phyloP scores from a whole-genome alignment of 2,113 vertebrate genomes.

The Mormyrus iriodes region DNA sequence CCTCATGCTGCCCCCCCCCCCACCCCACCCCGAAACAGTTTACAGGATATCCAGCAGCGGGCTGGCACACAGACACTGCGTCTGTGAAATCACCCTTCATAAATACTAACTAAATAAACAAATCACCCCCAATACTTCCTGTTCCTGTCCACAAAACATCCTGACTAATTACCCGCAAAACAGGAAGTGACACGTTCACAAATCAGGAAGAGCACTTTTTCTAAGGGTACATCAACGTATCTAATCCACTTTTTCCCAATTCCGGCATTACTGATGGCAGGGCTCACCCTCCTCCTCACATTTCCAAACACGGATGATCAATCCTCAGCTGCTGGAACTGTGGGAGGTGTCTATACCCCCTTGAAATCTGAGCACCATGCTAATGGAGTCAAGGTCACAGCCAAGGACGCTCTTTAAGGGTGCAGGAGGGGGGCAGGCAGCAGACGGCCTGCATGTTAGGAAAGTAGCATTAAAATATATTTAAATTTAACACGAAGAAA shows the following conservation, averaged over 20 bases:
- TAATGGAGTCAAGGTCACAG: not conserved
- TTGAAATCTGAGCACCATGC: not conserved
- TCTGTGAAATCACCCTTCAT: not conserved
- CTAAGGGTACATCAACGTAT: not conserved
- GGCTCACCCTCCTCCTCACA: not conserved
- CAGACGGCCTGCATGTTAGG: not conserved
- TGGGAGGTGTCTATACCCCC: not conserved
- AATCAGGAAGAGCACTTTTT: not conserved
- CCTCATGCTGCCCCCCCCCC: not conserved
- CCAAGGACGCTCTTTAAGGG: not conserved
- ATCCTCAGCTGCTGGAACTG: not conserved
- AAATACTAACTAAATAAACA: not conserved
- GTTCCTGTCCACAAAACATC: no score
- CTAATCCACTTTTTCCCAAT: not conserved
- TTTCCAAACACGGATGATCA: not conserved
- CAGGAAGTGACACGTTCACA: not conserved
- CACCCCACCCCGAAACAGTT: constrained; percentile 16
- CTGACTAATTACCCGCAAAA: not conserved
- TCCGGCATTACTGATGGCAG: not conserved
- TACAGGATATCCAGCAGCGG: not conserved
- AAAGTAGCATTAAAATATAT: not conserved
- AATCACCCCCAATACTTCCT: not conserved
- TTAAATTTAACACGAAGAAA: not conserved
- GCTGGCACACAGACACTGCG: not conserved
- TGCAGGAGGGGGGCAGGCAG: not conserved